Base-by-base conservation (phyloP, 2,888 invertebrate species). In the Meiosimyza platycephala region DNA sequence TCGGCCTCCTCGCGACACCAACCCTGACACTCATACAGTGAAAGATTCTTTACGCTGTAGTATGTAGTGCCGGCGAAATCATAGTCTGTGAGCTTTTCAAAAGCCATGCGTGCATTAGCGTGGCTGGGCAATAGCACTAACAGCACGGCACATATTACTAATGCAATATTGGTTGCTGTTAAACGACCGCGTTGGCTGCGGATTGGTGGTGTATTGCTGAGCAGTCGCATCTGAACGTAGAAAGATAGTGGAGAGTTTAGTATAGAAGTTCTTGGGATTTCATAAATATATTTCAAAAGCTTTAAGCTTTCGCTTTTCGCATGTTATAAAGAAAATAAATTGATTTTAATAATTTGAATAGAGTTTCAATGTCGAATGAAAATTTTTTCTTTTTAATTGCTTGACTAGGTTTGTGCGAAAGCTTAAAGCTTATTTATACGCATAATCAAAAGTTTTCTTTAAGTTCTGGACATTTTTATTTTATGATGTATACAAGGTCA, bases 1-100 rank as follows among this genome's bases (percentile, higher is more conserved):
- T 96, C 95, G 0, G 93, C 92, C 82, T 97, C 96, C 85, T 97
- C 96, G 66, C 96, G 90, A 86, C 97, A 97, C 96, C 96, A 97
- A 50, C 96, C 96, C 85, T 97, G 96, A 86, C 97, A 97, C 88
- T 97, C 96, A 89, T 95, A 96, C 63, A 97, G 89, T 16, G 96
- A 95, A 59, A 97, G 90, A 88, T 97, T 97, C 85, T 95, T 93
- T 70, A 96, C 95, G 70, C 94, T 96, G 89, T 96, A 96, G 87
- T 97, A 97, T 55, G 95, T 95, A 72, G 93, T 95, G 69, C 97
- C 97, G 71, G 94, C 90, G 87, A 95, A 97, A 88, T 97, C 97
- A 82, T 92, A 92, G 87, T 97, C 96, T 77, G 97, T 97, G 77
- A 97, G 89, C 88, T 97, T 97, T 88, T 97, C 97, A 84, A 97